Conservation (phyloP, 2,797 vertebrate species). For the Gymnothorax reevesii region DNA sequence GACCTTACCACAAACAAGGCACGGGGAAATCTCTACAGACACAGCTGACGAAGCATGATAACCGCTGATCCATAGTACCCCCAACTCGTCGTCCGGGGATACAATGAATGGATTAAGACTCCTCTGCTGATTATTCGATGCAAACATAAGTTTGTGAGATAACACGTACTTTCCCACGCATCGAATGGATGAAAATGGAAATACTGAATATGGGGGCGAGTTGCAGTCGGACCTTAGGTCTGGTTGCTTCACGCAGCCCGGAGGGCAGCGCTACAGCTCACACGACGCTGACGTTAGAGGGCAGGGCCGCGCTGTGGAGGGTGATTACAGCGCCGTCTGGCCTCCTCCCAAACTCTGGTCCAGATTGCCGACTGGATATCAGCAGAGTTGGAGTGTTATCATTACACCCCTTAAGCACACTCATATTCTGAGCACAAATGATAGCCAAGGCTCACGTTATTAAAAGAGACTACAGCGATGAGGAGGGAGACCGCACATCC, state of each 20-base stretch:
- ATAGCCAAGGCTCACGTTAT: not conserved
- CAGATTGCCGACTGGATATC: slow-evolving; percentile 47
- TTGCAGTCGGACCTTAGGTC: not conserved
- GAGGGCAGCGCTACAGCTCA: not conserved
- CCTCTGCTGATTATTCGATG: not conserved
- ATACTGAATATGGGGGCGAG: too few species aligned
- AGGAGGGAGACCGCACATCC: not conserved
- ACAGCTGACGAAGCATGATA: too few species aligned
- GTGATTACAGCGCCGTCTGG: slow-evolving; percentile 26
- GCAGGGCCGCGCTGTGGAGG: slow-evolving; percentile 4
- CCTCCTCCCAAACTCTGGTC: slow-evolving; percentile 19
- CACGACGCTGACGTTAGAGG: not conserved
- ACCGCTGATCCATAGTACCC: too few species aligned
- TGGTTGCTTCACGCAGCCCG: not conserved
- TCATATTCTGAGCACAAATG: slow-evolving; percentile 32
- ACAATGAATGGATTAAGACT: not conserved
- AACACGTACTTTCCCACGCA: not conserved
- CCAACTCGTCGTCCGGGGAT: too few species aligned
- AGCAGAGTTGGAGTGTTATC: slow-evolving; percentile 35
- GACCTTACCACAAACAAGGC: too few species aligned
- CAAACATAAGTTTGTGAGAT: not conserved
- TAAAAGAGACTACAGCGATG: not conserved
- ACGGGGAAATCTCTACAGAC: too few species aligned
- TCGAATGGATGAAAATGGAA: not conserved
- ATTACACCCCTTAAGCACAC: not conserved